Conservation (phyloP, 2,113 vertebrate genomes). For the Barbus barbus region DNA sequence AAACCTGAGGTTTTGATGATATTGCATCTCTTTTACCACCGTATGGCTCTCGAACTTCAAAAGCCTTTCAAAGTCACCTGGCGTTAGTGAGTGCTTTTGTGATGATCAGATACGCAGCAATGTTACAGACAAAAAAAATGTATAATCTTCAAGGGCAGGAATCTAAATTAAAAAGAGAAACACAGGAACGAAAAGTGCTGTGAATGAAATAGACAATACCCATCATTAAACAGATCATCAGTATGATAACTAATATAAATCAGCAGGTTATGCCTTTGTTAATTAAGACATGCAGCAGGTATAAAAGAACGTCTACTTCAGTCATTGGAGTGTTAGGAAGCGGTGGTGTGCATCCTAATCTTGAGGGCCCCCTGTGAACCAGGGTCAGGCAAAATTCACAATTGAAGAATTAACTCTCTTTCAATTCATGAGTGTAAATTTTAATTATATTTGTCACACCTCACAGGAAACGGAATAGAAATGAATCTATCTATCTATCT, state of each 20-base stretch:
- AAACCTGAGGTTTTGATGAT: constrained; percentile 33
- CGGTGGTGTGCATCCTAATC: neutral
- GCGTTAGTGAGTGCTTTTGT: neutral
- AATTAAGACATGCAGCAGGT: constrained; percentile 3
- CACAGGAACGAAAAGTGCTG: neutral
- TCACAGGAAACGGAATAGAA: neutral
- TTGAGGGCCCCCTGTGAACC: neutral
- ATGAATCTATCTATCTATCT: neutral
- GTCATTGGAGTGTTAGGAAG: constrained; percentile 9
- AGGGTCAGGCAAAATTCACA: neutral
- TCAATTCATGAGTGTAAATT: neutral
- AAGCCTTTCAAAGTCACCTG: constrained; percentile 2
- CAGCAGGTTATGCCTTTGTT: neutral
- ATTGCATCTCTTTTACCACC: constrained; percentile 20
- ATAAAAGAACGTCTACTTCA: neutral
- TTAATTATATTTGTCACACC: neutral
- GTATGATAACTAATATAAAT: neutral
- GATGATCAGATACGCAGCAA: neutral
- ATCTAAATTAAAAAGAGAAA: neutral
- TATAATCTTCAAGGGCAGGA: neutral
- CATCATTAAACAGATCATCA: neutral
- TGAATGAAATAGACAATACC: neutral
- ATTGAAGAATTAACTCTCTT: neutral
- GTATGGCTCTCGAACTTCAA: constrained; percentile 10
- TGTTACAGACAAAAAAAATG: neutral